phyloP scores from a whole-genome alignment of 2,797 vertebrate genomes.

The Danio albolineatus region DNA sequence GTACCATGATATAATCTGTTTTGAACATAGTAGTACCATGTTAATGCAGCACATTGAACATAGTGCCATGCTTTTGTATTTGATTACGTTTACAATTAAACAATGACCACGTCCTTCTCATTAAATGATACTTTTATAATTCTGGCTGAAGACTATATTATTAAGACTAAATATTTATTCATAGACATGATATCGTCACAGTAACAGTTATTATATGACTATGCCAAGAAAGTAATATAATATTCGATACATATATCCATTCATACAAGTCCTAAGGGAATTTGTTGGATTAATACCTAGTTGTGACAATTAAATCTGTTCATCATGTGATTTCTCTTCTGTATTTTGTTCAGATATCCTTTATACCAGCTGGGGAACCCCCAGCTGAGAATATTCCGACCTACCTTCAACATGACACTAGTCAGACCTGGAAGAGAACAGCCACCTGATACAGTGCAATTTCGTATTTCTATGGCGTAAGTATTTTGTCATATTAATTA shows the following conservation, averaged over 20 bases:
- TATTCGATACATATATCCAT: not conserved
- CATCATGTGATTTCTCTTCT: constrained; percentile 10
- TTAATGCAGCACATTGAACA: too few species aligned
- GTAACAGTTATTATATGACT: too few species aligned
- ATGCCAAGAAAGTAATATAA: too few species aligned
- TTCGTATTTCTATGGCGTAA: constrained; percentile 95
- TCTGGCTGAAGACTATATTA: too few species aligned
- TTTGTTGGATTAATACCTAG: not conserved
- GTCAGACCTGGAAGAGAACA: constrained; percentile 90
- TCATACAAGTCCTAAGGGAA: not conserved
- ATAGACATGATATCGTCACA: too few species aligned
- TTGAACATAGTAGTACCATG: not conserved
- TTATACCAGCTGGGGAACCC: constrained; percentile 92
- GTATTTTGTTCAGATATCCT: constrained; percentile 81
- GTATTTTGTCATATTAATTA: constrained; percentile 61
- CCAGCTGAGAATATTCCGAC: constrained; percentile 92
- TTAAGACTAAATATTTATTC: too few species aligned
- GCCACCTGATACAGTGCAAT: constrained; percentile 91
- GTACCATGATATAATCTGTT: not conserved
- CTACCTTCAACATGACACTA: constrained; percentile 88
- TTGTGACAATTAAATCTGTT: not conserved
- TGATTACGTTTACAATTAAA: not conserved
- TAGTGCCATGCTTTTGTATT: not conserved
- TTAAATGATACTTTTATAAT: not conserved
- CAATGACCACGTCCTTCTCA: not conserved